Evolutionary conservation across 2,797 vertebrate species (phyloP).

Genomic region (Lagodon rhomboides): DNA sequence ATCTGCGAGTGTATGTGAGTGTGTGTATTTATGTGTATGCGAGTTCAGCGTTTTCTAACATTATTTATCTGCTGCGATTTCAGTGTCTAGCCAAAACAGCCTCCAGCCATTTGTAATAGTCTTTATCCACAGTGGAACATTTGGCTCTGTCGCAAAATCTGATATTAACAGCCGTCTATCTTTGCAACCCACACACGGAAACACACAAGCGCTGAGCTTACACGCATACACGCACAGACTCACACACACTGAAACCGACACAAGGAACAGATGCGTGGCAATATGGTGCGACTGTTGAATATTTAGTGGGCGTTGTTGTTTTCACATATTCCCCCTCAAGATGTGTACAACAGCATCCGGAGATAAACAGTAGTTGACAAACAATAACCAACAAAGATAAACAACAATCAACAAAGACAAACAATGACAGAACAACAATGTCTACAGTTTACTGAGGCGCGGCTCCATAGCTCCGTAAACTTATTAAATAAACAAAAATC

Average conservation of each 20-base stretch:
- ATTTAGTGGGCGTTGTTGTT: slow-evolving; percentile 65
- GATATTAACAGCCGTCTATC: slow-evolving; percentile 61
- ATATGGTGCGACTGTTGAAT: slow-evolving; percentile 68
- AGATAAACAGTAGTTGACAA: slow-evolving; percentile 51
- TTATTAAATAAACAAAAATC: slow-evolving; percentile 2
- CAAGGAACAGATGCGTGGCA: slow-evolving; percentile 69
- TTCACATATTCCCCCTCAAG: slow-evolving; percentile 60
- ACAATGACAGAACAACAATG: slow-evolving; percentile 28
- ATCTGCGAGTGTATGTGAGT: neutral
- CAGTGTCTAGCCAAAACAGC: slow-evolving; percentile 54
- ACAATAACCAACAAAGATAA: slow-evolving; percentile 56
- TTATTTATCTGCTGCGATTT: slow-evolving; percentile 61
- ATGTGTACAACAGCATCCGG: slow-evolving; percentile 45
- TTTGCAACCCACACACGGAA: slow-evolving; percentile 35
- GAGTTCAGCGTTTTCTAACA: slow-evolving; percentile 35
- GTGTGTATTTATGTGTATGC: neutral
- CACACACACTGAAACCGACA: slow-evolving; percentile 36
- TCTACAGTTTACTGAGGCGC: neutral
- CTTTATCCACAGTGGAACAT: slow-evolving; percentile 65
- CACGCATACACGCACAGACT: slow-evolving; percentile 17
- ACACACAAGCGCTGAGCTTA: slow-evolving; percentile 20
- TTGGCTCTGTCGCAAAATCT: slow-evolving; percentile 63
- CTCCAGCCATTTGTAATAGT: slow-evolving; percentile 62
- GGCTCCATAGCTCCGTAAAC: slow-evolving; percentile 3
- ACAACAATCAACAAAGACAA: slow-evolving; percentile 61